Evolutionary conservation across 2,888 invertebrate genomes (phyloP).

Genomic region (Muschampia plurimacula): DNA sequence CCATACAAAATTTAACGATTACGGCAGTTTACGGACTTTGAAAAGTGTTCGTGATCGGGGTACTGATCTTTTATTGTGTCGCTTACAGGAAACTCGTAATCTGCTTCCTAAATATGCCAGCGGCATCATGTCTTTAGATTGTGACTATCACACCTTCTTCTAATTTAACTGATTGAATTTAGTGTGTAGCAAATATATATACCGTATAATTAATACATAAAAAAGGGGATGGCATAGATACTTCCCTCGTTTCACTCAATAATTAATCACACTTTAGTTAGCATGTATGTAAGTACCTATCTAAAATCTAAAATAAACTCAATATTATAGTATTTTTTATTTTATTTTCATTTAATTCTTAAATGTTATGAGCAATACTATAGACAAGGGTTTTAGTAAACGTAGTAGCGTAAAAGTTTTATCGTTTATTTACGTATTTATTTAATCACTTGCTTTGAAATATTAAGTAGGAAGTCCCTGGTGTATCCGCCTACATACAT

Average conservation of each 20-base stretch:
- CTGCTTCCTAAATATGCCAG: slow-evolving; percentile 4
- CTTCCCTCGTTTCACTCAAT: no score
- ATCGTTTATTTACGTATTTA: not conserved
- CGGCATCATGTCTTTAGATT: not conserved
- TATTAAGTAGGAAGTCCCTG: not conserved
- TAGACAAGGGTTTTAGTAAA: not conserved
- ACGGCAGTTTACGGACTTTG: no score
- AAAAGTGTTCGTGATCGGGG: no score
- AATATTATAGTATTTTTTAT: no score
- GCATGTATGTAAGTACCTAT: no score
- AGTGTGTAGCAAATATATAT: no score
- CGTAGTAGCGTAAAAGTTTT: not conserved
- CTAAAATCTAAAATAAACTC: no score
- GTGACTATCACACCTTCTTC: not conserved
- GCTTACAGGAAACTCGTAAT: slow-evolving; percentile 17
- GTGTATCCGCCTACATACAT: not conserved
- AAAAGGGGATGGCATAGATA: no score
- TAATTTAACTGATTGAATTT: not conserved
- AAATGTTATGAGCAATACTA: not conserved
- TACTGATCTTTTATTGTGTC: slow-evolving; percentile 21
- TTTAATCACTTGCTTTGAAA: not conserved
- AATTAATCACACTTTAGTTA: no score
- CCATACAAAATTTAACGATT: not conserved
- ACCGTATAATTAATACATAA: no score
- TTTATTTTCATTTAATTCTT: no score